Conservation (phyloP, 2,888 invertebrate species). For the Coenonympha arcania region DNA sequence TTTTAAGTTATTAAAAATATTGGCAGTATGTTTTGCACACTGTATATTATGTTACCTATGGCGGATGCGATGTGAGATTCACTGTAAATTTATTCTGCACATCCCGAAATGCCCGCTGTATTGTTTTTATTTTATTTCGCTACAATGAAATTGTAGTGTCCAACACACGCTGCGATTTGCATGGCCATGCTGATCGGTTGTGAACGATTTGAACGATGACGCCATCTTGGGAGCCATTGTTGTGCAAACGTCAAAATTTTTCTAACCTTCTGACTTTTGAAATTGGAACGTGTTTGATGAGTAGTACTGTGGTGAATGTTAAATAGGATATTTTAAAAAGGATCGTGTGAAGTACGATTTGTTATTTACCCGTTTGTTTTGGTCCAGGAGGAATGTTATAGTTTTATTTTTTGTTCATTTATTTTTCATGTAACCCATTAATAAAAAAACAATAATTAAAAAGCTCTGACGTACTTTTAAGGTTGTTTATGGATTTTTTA, state of each 20-base stretch:
- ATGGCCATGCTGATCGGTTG: constrained; percentile 50
- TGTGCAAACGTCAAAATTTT: constrained; percentile 14
- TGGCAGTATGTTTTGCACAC: constrained; percentile 18
- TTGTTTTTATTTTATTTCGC: constrained; percentile 52
- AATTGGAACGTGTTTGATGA: constrained; percentile 9
- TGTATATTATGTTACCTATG: constrained; percentile 1
- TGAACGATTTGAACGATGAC: constrained; percentile 34
- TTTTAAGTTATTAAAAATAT: constrained; percentile 11
- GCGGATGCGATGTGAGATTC: constrained; percentile 35
- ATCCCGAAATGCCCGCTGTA: constrained; percentile 51
- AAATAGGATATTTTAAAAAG: constrained; percentile 10
- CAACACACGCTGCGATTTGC: constrained; percentile 42
- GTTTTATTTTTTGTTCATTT: constrained; percentile 21
- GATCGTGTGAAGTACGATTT: constrained; percentile 19
- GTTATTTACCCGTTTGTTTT: constrained; percentile 15
- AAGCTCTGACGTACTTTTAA: constrained; percentile 60
- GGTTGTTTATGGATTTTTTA: constrained; percentile 38
- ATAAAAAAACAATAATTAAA: constrained; percentile 38
- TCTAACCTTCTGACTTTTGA: constrained; percentile 5
- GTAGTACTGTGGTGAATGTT: constrained; percentile 9
- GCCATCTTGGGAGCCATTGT: constrained; percentile 12
- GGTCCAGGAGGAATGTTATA: constrained; percentile 23
- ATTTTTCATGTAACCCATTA: constrained; percentile 35
- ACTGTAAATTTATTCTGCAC: constrained; percentile 66
- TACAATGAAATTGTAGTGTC: constrained; percentile 53